Conservation (phyloP, 2,113 vertebrate species). For the Pavo muticus region DNA sequence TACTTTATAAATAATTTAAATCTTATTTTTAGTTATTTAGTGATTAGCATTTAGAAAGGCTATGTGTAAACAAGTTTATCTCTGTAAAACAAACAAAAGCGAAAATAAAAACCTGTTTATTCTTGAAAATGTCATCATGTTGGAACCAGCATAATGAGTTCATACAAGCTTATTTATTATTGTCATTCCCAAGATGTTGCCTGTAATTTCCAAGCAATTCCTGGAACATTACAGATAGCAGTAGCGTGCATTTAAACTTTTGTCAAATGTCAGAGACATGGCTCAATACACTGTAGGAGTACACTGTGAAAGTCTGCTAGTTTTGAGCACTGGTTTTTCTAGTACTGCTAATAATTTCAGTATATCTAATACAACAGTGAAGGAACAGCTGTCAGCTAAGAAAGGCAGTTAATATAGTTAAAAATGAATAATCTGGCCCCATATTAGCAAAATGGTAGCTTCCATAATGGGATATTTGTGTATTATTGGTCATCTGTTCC, state of each 20-base stretch:
- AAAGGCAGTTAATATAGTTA: not conserved
- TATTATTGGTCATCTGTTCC: not conserved
- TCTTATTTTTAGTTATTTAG: slow-evolving; percentile 27
- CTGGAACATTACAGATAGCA: slow-evolving; percentile 27
- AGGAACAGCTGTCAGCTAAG: not conserved
- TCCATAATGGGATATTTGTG: not conserved
- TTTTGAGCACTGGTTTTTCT: not conserved
- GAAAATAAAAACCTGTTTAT: not conserved
- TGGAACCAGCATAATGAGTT: slow-evolving; percentile 10
- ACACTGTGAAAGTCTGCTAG: not conserved
- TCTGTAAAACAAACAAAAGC: slow-evolving; percentile 42
- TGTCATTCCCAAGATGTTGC: not conserved
- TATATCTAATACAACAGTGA: not conserved
- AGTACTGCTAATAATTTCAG: not conserved
- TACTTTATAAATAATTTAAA: not conserved
- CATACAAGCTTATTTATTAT: slow-evolving; percentile 19
- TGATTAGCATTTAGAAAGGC: slow-evolving; percentile 25
- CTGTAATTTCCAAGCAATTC: slow-evolving; percentile 5
- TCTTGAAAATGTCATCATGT: slow-evolving; percentile 58
- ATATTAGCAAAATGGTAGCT: not conserved
- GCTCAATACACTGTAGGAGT: not conserved
- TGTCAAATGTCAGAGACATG: not conserved
- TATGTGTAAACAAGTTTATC: slow-evolving; percentile 41
- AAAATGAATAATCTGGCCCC: not conserved
- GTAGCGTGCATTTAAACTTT: slow-evolving; percentile 5